Evolutionary conservation across 2,888 invertebrate genomes (phyloP).

Genomic region (Agonum fuliginosum): DNA sequence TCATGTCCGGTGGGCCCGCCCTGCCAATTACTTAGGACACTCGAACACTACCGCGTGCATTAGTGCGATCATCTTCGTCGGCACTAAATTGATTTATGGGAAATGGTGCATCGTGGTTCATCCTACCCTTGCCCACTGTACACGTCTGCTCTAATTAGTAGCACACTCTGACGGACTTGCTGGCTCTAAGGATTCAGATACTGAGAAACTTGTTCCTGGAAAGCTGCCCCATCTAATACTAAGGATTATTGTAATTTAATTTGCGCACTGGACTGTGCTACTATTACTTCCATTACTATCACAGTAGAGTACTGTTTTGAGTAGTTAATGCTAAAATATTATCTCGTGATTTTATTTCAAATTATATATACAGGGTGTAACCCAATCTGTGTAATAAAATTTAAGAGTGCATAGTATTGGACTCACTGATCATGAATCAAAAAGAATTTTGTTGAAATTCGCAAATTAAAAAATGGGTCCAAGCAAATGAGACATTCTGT

Average conservation of each 20-base stretch:
- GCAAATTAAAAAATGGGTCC: too few species aligned
- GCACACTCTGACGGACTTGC: too few species aligned
- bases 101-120: neutral
- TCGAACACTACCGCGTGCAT: constrained; percentile 42
- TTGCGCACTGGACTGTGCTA: constrained; percentile 22
- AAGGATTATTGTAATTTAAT: constrained; percentile 1
- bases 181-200: neutral
- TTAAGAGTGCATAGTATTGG: neutral
- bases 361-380: neutral
- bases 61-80: constrained; percentile 48
- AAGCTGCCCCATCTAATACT: neutral
- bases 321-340: neutral
- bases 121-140: constrained; percentile 28
- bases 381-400: neutral
- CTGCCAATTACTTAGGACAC: constrained; percentile 58
- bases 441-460: too few species aligned
- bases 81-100: constrained; percentile 44
- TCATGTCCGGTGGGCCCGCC: constrained; percentile 52
- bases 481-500: too few species aligned
- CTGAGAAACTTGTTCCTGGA: constrained; percentile 15
- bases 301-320: neutral
- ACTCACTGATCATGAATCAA: too few species aligned
- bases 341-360: neutral
- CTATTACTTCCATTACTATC: neutral
- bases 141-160: constrained; percentile 14